Conservation (phyloP, 2,797 vertebrate genomes). For the Argyrosomus regius region DNA sequence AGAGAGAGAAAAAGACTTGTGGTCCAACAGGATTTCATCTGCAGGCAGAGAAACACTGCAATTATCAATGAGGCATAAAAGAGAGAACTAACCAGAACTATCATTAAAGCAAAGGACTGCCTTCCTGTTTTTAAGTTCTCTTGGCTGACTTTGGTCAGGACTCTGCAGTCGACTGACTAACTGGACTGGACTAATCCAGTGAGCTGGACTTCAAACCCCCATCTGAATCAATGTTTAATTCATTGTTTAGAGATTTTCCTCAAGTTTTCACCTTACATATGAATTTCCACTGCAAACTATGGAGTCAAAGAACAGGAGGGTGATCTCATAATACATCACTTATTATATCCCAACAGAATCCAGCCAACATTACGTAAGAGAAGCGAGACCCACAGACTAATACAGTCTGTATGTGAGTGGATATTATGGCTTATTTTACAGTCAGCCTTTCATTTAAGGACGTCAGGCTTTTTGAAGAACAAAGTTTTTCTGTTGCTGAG, state of each 20-base stretch:
- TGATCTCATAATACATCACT: conserved; percentile 51
- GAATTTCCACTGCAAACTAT: conserved; percentile 27
- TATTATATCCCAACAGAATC: conserved; percentile 29
- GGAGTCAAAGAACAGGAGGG: conserved; percentile 17
- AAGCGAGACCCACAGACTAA: conserved; percentile 28
- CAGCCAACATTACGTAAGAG: conserved; percentile 40
- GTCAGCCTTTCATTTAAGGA: conserved; percentile 38
- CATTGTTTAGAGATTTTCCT: conserved; percentile 19
- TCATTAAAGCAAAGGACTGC: conserved; percentile 36
- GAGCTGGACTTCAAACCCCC: conserved; percentile 10
- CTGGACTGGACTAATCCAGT: conserved; percentile 2
- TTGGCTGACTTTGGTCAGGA: conserved; percentile 4
- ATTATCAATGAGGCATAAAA: conserved; percentile 49
- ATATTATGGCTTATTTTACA: conserved; percentile 33
- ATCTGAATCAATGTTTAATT: conserved; percentile 42
- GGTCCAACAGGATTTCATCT: conserved; percentile 29
- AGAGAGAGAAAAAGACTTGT: neutral
- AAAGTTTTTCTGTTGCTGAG: conserved; percentile 12
- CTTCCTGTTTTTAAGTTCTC: conserved; percentile 25
- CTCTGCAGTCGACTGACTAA: neutral
- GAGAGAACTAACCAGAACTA: conserved; percentile 30
- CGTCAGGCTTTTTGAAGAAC: conserved; percentile 25
- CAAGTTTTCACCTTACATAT: conserved; percentile 12
- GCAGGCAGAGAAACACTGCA: conserved; percentile 17
- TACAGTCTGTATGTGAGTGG: conserved; percentile 8